A percentile compares a stretch with the other conserved stretches of the same genome.
These are phyloP conservation scores for Candoia aspera DNA, from an alignment of 2,113 vertebrate genomes.

Conservation along the genomic window DNA sequence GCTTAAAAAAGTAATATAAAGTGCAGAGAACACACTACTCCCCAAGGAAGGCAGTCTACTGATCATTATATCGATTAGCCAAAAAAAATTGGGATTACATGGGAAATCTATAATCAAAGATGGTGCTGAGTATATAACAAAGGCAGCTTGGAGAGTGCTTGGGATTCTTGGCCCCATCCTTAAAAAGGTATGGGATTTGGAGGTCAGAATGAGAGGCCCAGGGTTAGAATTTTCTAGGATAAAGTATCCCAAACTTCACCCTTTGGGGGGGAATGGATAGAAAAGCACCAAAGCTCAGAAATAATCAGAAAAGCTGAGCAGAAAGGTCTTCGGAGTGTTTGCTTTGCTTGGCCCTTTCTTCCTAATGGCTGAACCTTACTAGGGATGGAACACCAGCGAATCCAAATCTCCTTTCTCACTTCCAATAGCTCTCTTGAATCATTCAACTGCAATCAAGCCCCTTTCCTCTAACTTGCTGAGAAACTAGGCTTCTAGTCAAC, in stretches of 20 bases:
- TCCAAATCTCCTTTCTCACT: too few species aligned
- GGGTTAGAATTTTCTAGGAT: not conserved
- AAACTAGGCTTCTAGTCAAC: not conserved
- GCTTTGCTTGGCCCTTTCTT: not conserved
- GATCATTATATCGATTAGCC: not conserved
- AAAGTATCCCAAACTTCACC: not conserved
- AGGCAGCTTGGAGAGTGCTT: not conserved
- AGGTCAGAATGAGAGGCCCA: not conserved
- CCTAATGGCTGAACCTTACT: not conserved
- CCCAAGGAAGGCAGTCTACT: not conserved
- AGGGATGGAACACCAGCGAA: not conserved
- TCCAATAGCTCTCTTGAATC: not conserved
- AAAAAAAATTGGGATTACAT: not conserved
- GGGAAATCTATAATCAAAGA: not conserved
- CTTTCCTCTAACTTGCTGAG: not conserved
- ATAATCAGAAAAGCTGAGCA: not conserved
- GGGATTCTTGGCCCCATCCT: not conserved
- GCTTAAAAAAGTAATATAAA: constrained; percentile 3
- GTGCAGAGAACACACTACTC: not conserved
- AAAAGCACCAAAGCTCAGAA: constrained; percentile 4
- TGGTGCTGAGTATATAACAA: not conserved
- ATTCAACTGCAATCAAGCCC: not conserved
- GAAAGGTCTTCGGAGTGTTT: constrained; percentile 1
- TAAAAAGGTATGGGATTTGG: not conserved
- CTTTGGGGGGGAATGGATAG: not conserved